A percentile compares a stretch with the other conserved stretches of the same genome.
phyloP scores from a whole-genome alignment of 2,888 invertebrate species.

The Melanargia galathea region DNA sequence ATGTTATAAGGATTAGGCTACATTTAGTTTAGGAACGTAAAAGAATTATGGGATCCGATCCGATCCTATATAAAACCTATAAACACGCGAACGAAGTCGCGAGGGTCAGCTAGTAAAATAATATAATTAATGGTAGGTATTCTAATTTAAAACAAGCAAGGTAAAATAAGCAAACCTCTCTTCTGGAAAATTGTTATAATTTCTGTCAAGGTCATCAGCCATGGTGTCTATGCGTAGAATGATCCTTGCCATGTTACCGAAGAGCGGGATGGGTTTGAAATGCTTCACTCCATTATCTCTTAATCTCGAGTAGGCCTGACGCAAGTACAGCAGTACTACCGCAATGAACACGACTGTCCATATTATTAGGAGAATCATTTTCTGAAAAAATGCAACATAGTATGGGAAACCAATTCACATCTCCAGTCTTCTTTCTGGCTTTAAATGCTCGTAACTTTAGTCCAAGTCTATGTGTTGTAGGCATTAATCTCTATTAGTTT shows the following conservation, averaged over 20 bases:
- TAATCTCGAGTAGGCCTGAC: conserved; percentile 47
- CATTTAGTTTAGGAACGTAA: too few relatives aligned
- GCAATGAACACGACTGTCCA: conserved; percentile 45
- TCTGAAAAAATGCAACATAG: not conserved
- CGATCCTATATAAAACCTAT: too few relatives aligned
- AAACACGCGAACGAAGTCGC: too few relatives aligned
- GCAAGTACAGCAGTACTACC: conserved; percentile 47
- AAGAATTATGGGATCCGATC: too few relatives aligned
- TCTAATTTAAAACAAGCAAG: conserved; percentile 37
- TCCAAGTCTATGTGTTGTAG: too few relatives aligned
- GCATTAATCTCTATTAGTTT: too few relatives aligned
- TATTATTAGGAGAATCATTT: conserved; percentile 34
- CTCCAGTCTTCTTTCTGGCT: too few relatives aligned
- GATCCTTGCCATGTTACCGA: conserved; percentile 44
- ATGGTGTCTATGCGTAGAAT: conserved; percentile 46
- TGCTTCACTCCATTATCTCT: conserved; percentile 47
- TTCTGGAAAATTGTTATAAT: conserved; percentile 47
- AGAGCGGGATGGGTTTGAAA: conserved; percentile 43
- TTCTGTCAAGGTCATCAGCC: conserved; percentile 39
- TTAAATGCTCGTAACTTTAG: too few relatives aligned
- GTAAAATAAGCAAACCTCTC: conserved; percentile 46
- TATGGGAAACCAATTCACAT: too few relatives aligned
- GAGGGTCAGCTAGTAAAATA: too few relatives aligned
- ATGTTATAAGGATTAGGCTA: too few relatives aligned
- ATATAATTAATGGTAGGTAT: too few relatives aligned